Conservation (phyloP, 1,140 invertebrate genomes). For the Ceratina australensis region DNA sequence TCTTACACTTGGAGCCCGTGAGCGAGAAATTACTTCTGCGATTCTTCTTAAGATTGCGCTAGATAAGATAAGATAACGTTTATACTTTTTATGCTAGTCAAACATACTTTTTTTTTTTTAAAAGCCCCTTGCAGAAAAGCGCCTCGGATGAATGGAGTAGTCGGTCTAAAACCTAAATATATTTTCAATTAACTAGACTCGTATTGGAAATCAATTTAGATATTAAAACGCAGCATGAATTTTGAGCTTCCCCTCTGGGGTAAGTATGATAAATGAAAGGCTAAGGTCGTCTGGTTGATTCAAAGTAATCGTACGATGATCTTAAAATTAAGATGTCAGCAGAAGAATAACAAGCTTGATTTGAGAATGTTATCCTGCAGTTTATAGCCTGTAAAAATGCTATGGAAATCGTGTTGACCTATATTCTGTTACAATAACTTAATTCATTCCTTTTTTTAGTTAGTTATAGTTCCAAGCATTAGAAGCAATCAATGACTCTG, state of each 20-base stretch:
- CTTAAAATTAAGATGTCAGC: constrained; percentile 2
- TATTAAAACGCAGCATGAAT: neutral
- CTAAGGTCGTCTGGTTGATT: constrained; percentile 23
- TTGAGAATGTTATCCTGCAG: constrained; percentile 1
- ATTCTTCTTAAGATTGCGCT: constrained; percentile 19
- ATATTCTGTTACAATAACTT: neutral
- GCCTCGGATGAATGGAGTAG: neutral
- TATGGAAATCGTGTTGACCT: constrained; percentile 11
- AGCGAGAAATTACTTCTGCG: constrained; percentile 5
- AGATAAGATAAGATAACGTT: constrained; percentile 45
- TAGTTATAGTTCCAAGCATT: no score
- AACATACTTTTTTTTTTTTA: constrained; percentile 15
- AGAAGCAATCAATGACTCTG: no score
- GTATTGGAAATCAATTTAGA: neutral
- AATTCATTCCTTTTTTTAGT: constrained; percentile 1
- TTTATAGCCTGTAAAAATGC: neutral
- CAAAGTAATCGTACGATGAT: constrained; percentile 16
- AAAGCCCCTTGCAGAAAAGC: neutral
- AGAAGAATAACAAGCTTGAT: constrained; percentile 3
- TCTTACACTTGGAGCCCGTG: neutral
- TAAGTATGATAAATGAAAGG: neutral
- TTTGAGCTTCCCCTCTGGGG: no score
- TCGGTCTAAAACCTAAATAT: no score
- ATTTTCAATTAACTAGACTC: no score
- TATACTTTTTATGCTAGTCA: neutral